Evolutionary conservation across 2,888 invertebrate genomes (phyloP).

Genomic region (Phyllotreta striolata): DNA sequence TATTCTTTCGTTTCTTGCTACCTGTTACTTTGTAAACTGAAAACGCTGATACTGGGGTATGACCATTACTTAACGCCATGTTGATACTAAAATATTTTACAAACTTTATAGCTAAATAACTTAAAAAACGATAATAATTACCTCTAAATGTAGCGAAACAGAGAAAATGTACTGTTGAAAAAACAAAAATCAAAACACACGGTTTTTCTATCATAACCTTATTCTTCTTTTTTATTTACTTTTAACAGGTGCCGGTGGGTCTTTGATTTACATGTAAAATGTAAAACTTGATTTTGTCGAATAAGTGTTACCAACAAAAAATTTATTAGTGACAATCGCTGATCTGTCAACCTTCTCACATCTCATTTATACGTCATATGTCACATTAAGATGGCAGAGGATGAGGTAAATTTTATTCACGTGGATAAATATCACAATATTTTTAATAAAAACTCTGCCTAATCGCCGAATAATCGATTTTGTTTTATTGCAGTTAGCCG

Average conservation of each 20-base stretch:
- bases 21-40: not conserved
- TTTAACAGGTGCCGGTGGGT: too few species aligned
- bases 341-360: slow-evolving; percentile 3
- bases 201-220: too few species aligned
- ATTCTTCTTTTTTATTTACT: too few species aligned
- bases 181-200: too few species aligned
- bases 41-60: slow-evolving; percentile 10
- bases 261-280: too few species aligned
- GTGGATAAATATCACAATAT: slow-evolving; percentile 52
- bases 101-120: too few species aligned
- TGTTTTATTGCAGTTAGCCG: slow-evolving; percentile 67
- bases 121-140: too few species aligned
- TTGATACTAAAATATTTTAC: not conserved
- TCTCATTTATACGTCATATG: slow-evolving; percentile 14
- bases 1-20: slow-evolving; percentile 4
- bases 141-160: too few species aligned
- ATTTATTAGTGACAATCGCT: not conserved
- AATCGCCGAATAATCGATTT: slow-evolving; percentile 23
- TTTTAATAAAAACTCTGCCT: slow-evolving; percentile 36
- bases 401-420: slow-evolving; percentile 68
- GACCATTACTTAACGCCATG: slow-evolving; percentile 2
- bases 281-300: too few species aligned
- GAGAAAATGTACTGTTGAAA: too few species aligned
- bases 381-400: slow-evolving; percentile 70
- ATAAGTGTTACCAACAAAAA: not conserved